Base-by-base conservation (phyloP, 1,140 invertebrate species). In the Papilio glaucus region DNA sequence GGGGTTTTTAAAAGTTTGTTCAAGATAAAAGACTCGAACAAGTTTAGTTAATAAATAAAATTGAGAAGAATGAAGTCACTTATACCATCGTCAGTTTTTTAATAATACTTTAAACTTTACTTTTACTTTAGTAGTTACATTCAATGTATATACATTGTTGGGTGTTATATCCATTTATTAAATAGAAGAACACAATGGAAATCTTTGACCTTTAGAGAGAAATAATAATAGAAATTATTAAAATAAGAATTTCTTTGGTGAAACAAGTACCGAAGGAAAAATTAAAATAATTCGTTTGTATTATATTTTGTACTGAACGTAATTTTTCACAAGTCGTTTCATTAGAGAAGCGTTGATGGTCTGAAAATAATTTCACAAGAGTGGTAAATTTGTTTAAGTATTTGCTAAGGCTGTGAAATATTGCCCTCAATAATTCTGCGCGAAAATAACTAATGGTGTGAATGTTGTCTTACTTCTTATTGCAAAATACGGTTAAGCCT, bases 361-460 rank as follows among this genome's bases (percentile, higher is more conserved):
- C 49, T 57, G 49, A 57, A 57, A 57, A 57, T 57, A 13, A 57
- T 57, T 57, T 57, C 49, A 57, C 49, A 57, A 57, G 24, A 57
- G 49, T 57, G 49, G 49, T 26, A 57, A 57, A 26, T 57, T 57
- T 57, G 9, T 26, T 26, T 10, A 57, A 57, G 49, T 26, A 57
- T 57, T 57, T 57, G 21, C 21, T 57, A 24, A 57, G 49, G 24
- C 21, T 57, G 49, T 57, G 21, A 57, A 5, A 5, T 57, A 57
- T 57, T 57, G 49, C 49, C 21, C 49, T 57, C 49, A 57, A 57
- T 57, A 12, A 57, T 26, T 57, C 49, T 57, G 21, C 1, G 24
- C 24, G 49, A 57, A 26, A 57, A 21, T 57, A 26, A 57, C 49
- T 24, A 57, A 57, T 57, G 45, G 18, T 7, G 12, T 9, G 12